Evolutionary conservation across 1,140 invertebrate species (phyloP).

Genomic region (Caligus rogercresseyi): DNA sequence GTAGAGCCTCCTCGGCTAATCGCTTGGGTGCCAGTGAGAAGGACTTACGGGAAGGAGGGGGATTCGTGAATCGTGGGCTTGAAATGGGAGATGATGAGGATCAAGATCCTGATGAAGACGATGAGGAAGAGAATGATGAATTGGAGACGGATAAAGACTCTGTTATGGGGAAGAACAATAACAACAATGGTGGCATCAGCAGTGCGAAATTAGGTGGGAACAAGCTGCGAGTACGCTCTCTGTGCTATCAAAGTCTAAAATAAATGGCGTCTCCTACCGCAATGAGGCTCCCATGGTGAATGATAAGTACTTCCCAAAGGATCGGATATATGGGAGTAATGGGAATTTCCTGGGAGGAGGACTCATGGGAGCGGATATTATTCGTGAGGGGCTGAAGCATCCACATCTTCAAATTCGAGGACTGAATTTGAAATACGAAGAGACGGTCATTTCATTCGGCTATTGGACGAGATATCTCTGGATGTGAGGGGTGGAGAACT

Average conservation of each 20-base stretch:
- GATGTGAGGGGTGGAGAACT: conserved; percentile 76
- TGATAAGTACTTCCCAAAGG: conserved; percentile 26
- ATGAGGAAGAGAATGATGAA: conserved; percentile 6
- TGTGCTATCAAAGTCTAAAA: conserved; percentile 13
- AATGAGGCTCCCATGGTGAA: conserved; percentile 26
- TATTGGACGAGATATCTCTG: conserved; percentile 51
- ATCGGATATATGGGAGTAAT: conserved; percentile 23
- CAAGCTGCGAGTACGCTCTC: conserved; percentile 20
- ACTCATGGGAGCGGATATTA: conserved; percentile 21
- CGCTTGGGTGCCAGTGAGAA: background rate
- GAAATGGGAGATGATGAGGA: conserved; percentile 11
- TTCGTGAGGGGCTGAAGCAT: conserved; percentile 29
- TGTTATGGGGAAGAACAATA: conserved; percentile 19
- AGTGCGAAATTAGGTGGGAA: conserved; percentile 23
- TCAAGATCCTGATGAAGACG: conserved; percentile 2
- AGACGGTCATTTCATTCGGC: conserved; percentile 29
- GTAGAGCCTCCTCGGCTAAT: background rate
- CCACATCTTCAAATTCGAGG: conserved; percentile 46
- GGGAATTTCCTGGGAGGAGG: background rate
- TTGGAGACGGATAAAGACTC: background rate
- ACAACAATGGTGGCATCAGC: conserved; percentile 23
- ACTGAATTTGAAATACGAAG: conserved; percentile 32
- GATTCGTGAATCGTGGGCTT: background rate
- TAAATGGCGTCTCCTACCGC: conserved; percentile 21
- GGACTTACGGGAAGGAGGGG: background rate